Evolutionary conservation across 2,797 vertebrate species (phyloP), one percentile per base, ranked within the genome.

Genomic region (Tadarida brasiliensis): DNA sequence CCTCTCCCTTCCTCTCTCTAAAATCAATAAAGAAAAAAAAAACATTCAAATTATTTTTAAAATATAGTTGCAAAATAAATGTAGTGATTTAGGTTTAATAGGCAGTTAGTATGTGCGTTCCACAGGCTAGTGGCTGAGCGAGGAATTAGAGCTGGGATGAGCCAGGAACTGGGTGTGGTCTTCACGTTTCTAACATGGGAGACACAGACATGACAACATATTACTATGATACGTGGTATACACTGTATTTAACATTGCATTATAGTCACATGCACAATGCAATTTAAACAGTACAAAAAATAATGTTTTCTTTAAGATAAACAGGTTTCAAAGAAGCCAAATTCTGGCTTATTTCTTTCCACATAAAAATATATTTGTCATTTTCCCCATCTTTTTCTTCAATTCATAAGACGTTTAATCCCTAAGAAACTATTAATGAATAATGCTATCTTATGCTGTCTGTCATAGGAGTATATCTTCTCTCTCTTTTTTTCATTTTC

Each of bases 401-500:
- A 90, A 87, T 76, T 63, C 9, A 6, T 70, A 39, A 59, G 26
- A 78, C 78, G 54, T 49, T 76, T n/a, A 47, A 44, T 74, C 30
- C 3, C 6, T 74, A 8, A 61, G 63, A 92, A 90, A 47, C 39
- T 49, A 81, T 12, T 61, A 78, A 47, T 74, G 11, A 74, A 57
- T 33, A 74, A 63, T 73, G 57, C 7, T 65, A 3, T 10, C 17
- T 78, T 71, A 67, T 28, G 2, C 4, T 49, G 20, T 22, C 33
- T 78, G 1, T 89, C 11, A 26, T 9, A 94, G 9, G 7, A 78
- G 16, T 54, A 67, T 54, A 88, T 81, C 68, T 28, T 57, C 3
- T 68, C 67, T 68, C 81, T 85, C 30, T 26, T 85, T 84, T 56
- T 90, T 92, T 57, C 49, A 24, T 81, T 85, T 87, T 47, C 39